Conservation (phyloP, 2,888 invertebrate species). For the Diabrotica balteata region DNA sequence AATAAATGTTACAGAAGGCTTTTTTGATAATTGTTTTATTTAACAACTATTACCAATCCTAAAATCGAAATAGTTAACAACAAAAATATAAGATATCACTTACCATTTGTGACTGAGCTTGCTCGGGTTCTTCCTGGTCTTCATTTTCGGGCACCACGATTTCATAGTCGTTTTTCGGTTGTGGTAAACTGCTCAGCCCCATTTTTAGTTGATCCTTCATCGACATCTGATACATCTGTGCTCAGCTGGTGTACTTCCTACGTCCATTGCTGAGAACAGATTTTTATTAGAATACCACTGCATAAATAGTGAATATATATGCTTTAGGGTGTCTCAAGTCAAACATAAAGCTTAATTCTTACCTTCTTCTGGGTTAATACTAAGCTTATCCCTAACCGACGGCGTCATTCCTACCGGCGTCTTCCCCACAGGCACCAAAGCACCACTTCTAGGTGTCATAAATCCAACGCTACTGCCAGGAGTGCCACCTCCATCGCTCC, state of each 20-base stretch:
- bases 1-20: too few relatives aligned
- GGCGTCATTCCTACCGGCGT: slow-evolving; percentile 62
- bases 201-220: slow-evolving; percentile 76
- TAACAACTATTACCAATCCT: too few relatives aligned
- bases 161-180: slow-evolving; percentile 97
- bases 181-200: slow-evolving; percentile 82
- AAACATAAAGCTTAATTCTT: background rate
- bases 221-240: slow-evolving; percentile 74
- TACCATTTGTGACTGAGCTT: slow-evolving; percentile 44
- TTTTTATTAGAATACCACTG: too few relatives aligned
- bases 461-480: slow-evolving; percentile 66
- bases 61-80: too few relatives aligned
- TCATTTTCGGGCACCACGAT: slow-evolving; percentile 94
- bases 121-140: slow-evolving; percentile 61
- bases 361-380: slow-evolving; percentile 90
- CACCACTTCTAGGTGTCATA: slow-evolving; percentile 64
- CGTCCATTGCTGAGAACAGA: slow-evolving; percentile 59
- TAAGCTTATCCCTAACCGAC: slow-evolving; percentile 89
- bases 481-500: slow-evolving; percentile 69
- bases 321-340: too few relatives aligned
- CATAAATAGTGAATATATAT: too few relatives aligned
- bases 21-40: too few relatives aligned
- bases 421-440: slow-evolving; percentile 57
- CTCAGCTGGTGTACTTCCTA: slow-evolving; percentile 74
- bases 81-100: slow-evolving; percentile 15